phyloP scores from a whole-genome alignment of 2,888 invertebrate genomes.

The Augochlorella aurata region DNA sequence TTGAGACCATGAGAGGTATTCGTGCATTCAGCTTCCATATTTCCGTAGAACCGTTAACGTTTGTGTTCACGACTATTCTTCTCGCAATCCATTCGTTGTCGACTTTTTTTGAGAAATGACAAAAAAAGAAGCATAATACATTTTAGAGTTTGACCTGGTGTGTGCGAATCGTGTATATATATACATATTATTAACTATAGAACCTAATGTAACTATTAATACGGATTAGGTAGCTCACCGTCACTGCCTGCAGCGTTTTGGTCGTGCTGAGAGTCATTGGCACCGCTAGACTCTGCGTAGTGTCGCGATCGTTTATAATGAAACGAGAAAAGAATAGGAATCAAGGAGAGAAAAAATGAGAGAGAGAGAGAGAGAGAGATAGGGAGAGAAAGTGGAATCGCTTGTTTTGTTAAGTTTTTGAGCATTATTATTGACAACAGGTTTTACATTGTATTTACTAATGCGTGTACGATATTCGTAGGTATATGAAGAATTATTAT shows the following conservation, averaged over 20 bases:
- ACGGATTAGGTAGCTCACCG: conserved; percentile 63
- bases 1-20: neutral
- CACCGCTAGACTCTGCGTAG: conserved; percentile 60
- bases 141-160: conserved; percentile 56
- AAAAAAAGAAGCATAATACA: conserved; percentile 12
- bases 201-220: conserved; percentile 61
- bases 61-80: conserved; percentile 20
- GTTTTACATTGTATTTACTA: conserved; percentile 60
- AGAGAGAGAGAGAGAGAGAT: neutral
- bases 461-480: conserved; percentile 61
- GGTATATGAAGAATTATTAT: conserved; percentile 33
- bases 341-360: neutral
- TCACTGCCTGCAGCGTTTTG: conserved; percentile 66
- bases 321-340: conserved; percentile 9
- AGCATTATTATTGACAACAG: conserved; percentile 63
- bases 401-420: conserved; percentile 76
- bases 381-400: conserved; percentile 31
- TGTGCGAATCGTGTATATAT: conserved; percentile 67
- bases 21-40: neutral
- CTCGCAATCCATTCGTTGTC: conserved; percentile 30
- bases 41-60: conserved; percentile 1
- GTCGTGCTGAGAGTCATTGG: conserved; percentile 55
- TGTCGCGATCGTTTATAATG: conserved; percentile 60
- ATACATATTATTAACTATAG: conserved; percentile 66
- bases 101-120: conserved; percentile 21